A percentile compares a stretch with the other conserved stretches of the same genome.
Evolutionary conservation across 2,113 vertebrate genomes (phyloP).

Genomic region (Podarcis cretensis): DNA sequence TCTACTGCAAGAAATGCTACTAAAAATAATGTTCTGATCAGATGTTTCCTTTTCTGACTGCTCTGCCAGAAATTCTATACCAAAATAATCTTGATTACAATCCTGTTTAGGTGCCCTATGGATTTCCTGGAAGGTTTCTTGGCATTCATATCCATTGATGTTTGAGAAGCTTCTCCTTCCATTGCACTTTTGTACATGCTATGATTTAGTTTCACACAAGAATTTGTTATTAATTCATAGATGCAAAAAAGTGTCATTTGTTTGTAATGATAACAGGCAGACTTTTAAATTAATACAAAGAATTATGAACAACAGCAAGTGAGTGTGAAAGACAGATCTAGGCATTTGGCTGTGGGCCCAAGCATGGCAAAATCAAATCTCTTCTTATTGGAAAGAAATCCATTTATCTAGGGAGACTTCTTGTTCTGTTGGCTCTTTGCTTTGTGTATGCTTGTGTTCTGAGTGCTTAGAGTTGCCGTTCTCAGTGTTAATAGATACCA

Average conservation of each 20-base stretch:
- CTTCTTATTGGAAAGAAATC: conserved; percentile 2
- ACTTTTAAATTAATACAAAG: conserved; percentile 2
- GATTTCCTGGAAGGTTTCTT: conserved; percentile 9
- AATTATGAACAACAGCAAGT: neutral
- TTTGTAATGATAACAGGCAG: neutral
- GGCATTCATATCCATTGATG: neutral
- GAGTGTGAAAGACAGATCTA: fast-evolving
- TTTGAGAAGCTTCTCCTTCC: neutral
- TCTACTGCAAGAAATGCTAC: neutral
- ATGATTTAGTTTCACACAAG: neutral
- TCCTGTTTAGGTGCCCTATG: conserved; percentile 2
- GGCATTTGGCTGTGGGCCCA: neutral
- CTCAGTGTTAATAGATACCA: neutral
- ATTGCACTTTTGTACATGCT: neutral
- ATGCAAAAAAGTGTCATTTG: neutral
- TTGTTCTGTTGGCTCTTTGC: neutral
- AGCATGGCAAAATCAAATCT: fast-evolving
- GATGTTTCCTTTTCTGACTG: neutral
- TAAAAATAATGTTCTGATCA: neutral
- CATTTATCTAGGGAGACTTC: neutral
- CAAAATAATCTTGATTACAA: neutral
- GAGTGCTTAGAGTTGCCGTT: neutral
- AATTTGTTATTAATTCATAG: neutral
- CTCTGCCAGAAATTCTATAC: conserved; percentile 9
- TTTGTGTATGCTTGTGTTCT: neutral